Base-by-base conservation (phyloP, 2,888 invertebrate genomes). In the Apamea crenata region DNA sequence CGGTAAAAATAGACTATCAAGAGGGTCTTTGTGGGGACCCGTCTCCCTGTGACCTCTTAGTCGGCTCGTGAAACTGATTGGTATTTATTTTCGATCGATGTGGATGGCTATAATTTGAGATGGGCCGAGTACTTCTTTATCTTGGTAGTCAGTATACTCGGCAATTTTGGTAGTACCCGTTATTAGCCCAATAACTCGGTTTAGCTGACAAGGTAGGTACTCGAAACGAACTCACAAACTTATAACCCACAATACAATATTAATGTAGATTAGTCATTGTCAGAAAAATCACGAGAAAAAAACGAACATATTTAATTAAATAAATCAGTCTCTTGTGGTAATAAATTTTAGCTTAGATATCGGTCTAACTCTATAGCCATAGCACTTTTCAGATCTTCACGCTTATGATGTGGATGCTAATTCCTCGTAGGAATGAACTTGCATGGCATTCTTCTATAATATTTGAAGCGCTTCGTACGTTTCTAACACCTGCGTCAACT, bases 1-100 rank as follows among this genome's bases (percentile, higher is more conserved):
- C 53, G 74, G 59, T 74, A 53, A n/a, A 72, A 63, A 69, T 61
- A 36, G 29, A 53, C 50, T 14, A 59, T 72, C 32, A 50, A 68
- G 59, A 74, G 14, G 68, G 59, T 53, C 50, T 70, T 77, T 63
- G 16, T 25, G 18, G 12, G 8, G 8, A 44, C n/a, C 40, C n/a
- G 18, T 3, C 6, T 36, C 16, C 4, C 3, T 7, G 44, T 71
- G 53, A 71, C 36, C 44, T 29, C 59, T 36, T 25, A 16, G n/a
- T 61, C 12, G 32, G 16, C 14, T 53, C 12, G 77, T 14, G 32
- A 40, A 18, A 32, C 63, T 56, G 56, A 56, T 56, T 25, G 56
- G 56, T 56, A 56, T 25, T 25, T 56, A 10, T 7, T 50, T 50
- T 50, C 21, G 50, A 18, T 50, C 50, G 18, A 21, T 50, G 18